These are phyloP conservation scores for Fabriciana adippe DNA, from an alignment of 2,888 invertebrate species.

Conservation along the genomic window DNA sequence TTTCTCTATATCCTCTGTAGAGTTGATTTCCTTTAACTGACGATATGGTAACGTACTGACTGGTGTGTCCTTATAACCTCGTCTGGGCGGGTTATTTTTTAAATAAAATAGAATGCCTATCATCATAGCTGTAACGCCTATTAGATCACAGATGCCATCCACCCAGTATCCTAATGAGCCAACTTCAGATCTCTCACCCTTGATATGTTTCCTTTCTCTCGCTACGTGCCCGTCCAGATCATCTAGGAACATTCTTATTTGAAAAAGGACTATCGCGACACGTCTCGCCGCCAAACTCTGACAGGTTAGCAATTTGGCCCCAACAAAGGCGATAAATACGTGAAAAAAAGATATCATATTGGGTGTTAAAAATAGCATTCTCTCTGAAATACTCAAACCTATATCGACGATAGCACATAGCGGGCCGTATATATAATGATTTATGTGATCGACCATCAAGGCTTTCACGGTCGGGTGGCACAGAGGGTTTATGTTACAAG, in stretches of 20 bases:
- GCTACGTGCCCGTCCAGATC: conserved; percentile 94
- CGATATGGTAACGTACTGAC: conserved; percentile 81
- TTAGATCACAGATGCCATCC: conserved; percentile 90
- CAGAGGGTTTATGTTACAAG: conserved; percentile 87
- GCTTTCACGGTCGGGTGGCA: conserved; percentile 93
- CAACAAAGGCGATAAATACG: conserved; percentile 87
- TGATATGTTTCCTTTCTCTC: conserved; percentile 87
- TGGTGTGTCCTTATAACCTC: conserved; percentile 85
- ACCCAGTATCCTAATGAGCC: conserved; percentile 91
- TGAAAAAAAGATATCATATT: conserved; percentile 92
- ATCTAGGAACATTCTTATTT: conserved; percentile 91
- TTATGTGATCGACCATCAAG: conserved; percentile 90
- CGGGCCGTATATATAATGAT: conserved; percentile 92
- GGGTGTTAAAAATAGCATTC: conserved; percentile 86
- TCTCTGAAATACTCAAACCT: conserved; percentile 84
- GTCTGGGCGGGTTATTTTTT: conserved; percentile 87
- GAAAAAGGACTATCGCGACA: conserved; percentile 89
- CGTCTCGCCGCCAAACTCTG: conserved; percentile 87
- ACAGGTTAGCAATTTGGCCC: conserved; percentile 89
- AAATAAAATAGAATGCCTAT: conserved; percentile 86
- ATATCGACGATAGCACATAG: conserved; percentile 88
- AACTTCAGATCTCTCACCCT: conserved; percentile 90
- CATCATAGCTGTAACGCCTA: conserved; percentile 88
- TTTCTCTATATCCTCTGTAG: conserved; percentile 73
- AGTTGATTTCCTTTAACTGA: conserved; percentile 70